Conservation (phyloP, 2,888 invertebrate species). For the Dynastes tityus region DNA sequence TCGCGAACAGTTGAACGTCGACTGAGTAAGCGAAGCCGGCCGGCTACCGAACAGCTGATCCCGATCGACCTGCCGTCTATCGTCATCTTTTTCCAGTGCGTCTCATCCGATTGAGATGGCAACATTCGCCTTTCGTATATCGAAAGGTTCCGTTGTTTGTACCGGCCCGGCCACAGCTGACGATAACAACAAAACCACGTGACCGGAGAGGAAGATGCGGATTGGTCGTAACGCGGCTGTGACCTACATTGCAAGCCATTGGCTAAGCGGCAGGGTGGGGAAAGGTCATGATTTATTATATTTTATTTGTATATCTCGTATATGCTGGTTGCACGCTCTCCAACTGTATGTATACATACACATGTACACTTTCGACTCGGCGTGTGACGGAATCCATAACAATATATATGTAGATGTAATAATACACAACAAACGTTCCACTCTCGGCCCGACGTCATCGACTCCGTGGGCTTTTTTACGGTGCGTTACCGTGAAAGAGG, state of each 20-base stretch:
- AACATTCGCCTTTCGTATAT: conserved; percentile 31
- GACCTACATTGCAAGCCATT: conserved; percentile 75
- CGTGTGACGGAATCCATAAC: conserved; percentile 37
- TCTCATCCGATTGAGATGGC: conserved; percentile 37
- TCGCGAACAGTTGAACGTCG: conserved; percentile 65
- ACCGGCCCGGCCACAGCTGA: conserved; percentile 75
- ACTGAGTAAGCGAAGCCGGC: conserved; percentile 64
- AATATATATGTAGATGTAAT: too few species aligned
- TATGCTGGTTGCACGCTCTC: neutral
- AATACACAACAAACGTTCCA: too few species aligned
- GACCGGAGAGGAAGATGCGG: conserved; percentile 63
- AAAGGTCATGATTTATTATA: conserved; percentile 64
- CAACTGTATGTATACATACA: too few species aligned
- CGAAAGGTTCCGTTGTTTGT: conserved; percentile 54
- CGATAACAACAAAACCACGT: conserved; percentile 82
- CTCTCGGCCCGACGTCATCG: too few species aligned
- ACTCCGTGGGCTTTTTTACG: too few species aligned
- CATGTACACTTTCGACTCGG: conserved; percentile 27
- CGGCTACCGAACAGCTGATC: conserved; percentile 69
- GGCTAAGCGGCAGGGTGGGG: conserved; percentile 65
- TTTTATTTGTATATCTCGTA: conserved; percentile 18
- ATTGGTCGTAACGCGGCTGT: conserved; percentile 58
- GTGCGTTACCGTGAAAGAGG: too few species aligned
- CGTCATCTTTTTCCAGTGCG: conserved; percentile 57
- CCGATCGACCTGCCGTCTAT: conserved; percentile 56